Base-by-base conservation (phyloP, 2,888 invertebrate genomes). In the Conchocele bisecta region DNA sequence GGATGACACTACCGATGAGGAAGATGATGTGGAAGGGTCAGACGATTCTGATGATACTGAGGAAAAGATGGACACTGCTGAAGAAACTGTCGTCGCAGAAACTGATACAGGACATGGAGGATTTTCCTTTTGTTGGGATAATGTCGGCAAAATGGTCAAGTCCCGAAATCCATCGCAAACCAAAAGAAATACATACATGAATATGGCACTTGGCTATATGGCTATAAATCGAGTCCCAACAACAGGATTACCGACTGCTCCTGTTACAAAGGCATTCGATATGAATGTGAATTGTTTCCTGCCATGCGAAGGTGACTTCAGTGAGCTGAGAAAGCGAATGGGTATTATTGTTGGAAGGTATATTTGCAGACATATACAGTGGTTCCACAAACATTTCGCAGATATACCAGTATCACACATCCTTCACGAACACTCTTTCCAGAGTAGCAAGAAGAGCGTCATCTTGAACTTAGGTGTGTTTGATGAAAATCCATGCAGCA, bases 391-490 rank as follows among this genome's bases (percentile, higher is more conserved):
- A n/a, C n/a, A n/a, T n/a, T n/a, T n/a, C n/a, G n/a, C n/a, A n/a
- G n/a, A n/a, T n/a, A n/a, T n/a, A n/a, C n/a, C n/a, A n/a, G n/a
- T n/a, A n/a, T n/a, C n/a, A n/a, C n/a, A n/a, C n/a, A n/a, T n/a
- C n/a, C n/a, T n/a, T n/a, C 69, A 76, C 48, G 50, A 69, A 13
- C 35, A 75, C 31, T 33, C 67, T n/a, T 1, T 44, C 7, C 44
- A 69, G 31, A 48, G 66, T 15, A 58, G 37, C 13, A 26, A 56
- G 20, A 61, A 22, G 28, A 65, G 61, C 28, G 35, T 63, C 39
- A 20, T 75, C 6, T 48, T 71, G 13, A 75, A 68, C 48, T 50
- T 67, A 5, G 71, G 67, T 3, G 68, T 71, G 7, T 59, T 66
- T n/a, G 39, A 72, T 4, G 66, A 73, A 54, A 57, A 66, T 26